Base-by-base conservation (phyloP, 2,888 invertebrate species). In the Trissoscelio sp. region DNA sequence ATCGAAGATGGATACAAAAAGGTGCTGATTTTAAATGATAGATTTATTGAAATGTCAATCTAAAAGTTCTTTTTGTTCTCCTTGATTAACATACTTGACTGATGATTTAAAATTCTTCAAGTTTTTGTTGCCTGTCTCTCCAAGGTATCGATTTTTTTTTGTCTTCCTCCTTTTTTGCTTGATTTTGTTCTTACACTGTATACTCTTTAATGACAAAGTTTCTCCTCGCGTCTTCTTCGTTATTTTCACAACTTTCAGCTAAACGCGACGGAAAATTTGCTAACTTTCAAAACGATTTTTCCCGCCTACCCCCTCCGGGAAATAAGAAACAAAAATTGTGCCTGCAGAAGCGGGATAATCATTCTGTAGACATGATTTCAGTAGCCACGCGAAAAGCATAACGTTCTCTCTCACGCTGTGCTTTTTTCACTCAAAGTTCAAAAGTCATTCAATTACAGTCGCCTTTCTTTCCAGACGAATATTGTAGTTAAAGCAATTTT, bases 11-110 rank as follows among this genome's bases (percentile, higher is more conserved):
- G 9, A 7, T 48, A 44, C 28, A 53, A 44, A 14, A 70, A 70
- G 70, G 70, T 69, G 66, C 42, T 42, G 14, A 67, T 28, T 28
- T 67, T 39, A 51, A 66, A 22, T 22, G 39, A 14, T n/a, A 34
- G 34, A 34, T 34, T 39, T 39, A 12, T n/a, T 14, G 12, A 14
- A 2, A 39, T 9, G 7, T 11, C 2, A 34, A 34, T 34, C 11
- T 34, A 9, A 11, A 34, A 11, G 34, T 34, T 11, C 14, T 14
- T 42, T 42, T 42, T 42, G 2, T 1, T 4, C 14, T 3, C 2
- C 4, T 14, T 42, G 5, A 42, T 42, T 42, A 42, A 14, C 39
- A 42, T 42, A 42, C 4, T 42, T 12, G 12, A 5, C 0, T 1
- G 14, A 16, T 14, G 1, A 42, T 42, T 14, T 14, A 42, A 14